Base-by-base conservation (phyloP, 1,140 invertebrate species). In the Neuroterus valhalla region DNA sequence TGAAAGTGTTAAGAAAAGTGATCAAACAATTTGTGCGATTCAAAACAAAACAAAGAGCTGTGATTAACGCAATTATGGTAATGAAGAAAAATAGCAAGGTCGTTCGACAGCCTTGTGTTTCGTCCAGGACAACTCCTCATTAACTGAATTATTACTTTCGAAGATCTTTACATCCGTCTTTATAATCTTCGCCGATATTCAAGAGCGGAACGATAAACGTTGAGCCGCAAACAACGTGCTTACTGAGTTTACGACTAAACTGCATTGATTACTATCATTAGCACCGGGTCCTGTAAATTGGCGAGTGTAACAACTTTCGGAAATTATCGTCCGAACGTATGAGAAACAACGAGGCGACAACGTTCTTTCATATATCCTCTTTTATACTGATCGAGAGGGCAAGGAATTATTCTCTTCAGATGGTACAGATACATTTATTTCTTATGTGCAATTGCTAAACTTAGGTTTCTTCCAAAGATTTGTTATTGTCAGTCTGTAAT, bases 171-270 rank as follows among this genome's bases (percentile, higher is more conserved):
- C 52, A 23, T 23, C 17, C 46, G 46, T n/a, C 46, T 48, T 48
- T 48, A 48, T n/a, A 48, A 17, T 48, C 46, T 48, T 48, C n/a
- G 46, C n/a, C 52, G 55, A 62, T 31, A 15, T 62, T 38, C 23
- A 14, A 62, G 23, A 21, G 21, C 23, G 52, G 48, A 62, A 21
- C 12, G 26, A 14, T 26, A 26, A 62, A 62, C 21, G 23, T 26
- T 15, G 14, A 26, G n/a, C 23, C 6, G 19, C 19, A 52, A 52
- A n/a, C 55, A 62, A 62, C 23, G 55, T 62, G 55, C 55, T 55
- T 23, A 21, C 26, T 21, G 26, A 62, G 12, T 62, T 62, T 62
- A 62, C 55, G 55, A 62, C 55, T 62, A 31, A 38, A 62, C 55
- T 62, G 8, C 55, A 62, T 2, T 23, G 12, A 62, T 31, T 62